Evolutionary conservation across 2,113 vertebrate species (phyloP), one percentile per base, ranked within the genome.

Genomic region (Cyprinodon variegatus): DNA sequence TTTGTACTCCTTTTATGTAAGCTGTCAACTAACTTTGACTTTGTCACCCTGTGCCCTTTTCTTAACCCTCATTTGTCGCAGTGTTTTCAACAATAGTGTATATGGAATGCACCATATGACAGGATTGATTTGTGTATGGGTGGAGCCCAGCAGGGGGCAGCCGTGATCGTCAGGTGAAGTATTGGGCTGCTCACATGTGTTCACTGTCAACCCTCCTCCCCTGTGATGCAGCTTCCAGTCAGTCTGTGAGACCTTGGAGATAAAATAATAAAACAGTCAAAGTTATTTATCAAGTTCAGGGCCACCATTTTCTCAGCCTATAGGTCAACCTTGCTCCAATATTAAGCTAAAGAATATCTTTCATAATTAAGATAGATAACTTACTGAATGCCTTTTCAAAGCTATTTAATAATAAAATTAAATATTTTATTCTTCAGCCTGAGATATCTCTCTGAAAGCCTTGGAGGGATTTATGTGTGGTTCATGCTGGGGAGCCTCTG

Each of bases 61-160:
- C 60, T 70, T 61, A 39, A 50, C 50, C 60, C 50, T 73, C 74
- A 71, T 79, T 77, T 77, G 72, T 74, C 73, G 9, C 68, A 67
- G 15, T 50, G 38, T 66, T 70, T 72, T 62, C 60, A 70, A 3
- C 36, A 20, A 6, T n/a, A 11, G 8, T 68, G 57, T 37, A 43
- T 41, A 76, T 53, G 13, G 40, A 64, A 60, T 11, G 41, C n/a
- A 61, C 11, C 65, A 17, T 57, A 41, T 57, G 45, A 3, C 6
- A 57, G 53, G 60, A 37, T 72, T n/a, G 10, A 50, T 50, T 29
- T 72, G 46, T 4, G 63, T 76, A 68, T 61, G 79, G 81, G 79
- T 80, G 76, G 14, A 64, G 71, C 79, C 90, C 92, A 91, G 89
- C 78, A 93, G 90, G 91, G 91, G 90, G 91, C 91, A 88, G 88